A percentile compares a stretch with the other conserved stretches of the same genome.
These are phyloP conservation scores for Unio pictorum DNA, from an alignment of 2,888 invertebrate genomes.

Conservation along the genomic window DNA sequence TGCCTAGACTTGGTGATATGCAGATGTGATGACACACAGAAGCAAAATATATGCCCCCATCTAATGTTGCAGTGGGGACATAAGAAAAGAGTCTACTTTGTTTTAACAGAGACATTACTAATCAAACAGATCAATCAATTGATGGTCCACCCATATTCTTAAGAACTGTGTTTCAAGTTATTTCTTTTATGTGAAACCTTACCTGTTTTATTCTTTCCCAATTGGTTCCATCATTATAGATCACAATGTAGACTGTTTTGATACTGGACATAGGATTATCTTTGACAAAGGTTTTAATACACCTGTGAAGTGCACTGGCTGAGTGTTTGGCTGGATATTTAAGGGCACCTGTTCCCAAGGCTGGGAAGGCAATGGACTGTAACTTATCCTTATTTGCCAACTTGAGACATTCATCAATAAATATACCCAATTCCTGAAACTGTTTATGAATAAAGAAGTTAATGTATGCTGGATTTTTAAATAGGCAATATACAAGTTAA, in stretches of 20 bases:
- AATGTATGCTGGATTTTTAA: no score
- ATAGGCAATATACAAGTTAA: no score
- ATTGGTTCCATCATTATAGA: slow-evolving; percentile 20
- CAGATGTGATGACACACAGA: no score
- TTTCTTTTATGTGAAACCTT: not conserved
- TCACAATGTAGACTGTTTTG: slow-evolving; percentile 33
- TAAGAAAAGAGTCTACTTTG: no score
- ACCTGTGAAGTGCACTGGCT: slow-evolving; percentile 38
- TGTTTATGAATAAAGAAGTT: not conserved
- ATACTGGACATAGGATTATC: slow-evolving; percentile 23
- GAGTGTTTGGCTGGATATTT: slow-evolving; percentile 33
- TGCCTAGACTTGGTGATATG: no score
- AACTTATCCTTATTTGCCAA: slow-evolving; percentile 16
- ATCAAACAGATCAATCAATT: no score
- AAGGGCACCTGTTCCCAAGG: slow-evolving; percentile 54
- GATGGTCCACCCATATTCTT: no score
- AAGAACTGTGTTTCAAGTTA: no score
- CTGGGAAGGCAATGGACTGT: slow-evolving; percentile 46
- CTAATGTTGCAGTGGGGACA: no score
- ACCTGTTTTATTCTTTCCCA: slow-evolving; percentile 14
- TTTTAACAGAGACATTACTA: no score
- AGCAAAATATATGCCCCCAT: no score
- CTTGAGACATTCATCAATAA: slow-evolving; percentile 26
- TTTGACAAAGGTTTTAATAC: slow-evolving; percentile 28
- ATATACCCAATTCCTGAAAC: slow-evolving; percentile 19